Conservation (phyloP, 2,113 vertebrate species). For the Rana temporaria region DNA sequence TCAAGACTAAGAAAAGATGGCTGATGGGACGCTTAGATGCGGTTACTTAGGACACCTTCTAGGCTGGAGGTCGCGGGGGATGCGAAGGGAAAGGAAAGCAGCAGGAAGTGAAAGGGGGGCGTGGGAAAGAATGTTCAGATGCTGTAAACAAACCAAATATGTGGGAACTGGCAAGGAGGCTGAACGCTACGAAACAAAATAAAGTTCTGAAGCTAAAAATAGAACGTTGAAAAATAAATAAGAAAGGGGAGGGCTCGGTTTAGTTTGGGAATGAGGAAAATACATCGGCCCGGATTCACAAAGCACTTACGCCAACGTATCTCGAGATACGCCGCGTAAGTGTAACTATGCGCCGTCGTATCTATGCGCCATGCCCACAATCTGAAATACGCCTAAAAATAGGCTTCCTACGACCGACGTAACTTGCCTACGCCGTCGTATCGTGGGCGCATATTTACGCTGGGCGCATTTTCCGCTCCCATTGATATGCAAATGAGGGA, state of each 20-base stretch:
- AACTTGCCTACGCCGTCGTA: no score
- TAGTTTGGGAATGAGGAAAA: not conserved
- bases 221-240: not conserved
- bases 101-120: slow-evolving; percentile 29
- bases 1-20: not conserved
- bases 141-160: not conserved
- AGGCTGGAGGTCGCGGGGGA: not conserved
- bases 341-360: no score
- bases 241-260: not conserved
- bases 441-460: no score
- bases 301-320: no score
- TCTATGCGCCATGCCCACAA: no score
- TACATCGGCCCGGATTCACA: no score
- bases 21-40: not conserved
- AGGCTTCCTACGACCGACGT: no score
- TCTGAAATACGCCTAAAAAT: no score
- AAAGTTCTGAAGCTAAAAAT: not conserved
- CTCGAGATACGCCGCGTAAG: no score
- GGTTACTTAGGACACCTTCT: not conserved
- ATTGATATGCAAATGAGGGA: no score
- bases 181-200: not conserved
- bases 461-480: no score
- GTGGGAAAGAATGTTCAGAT: slow-evolving; percentile 22
- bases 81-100: not conserved
- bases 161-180: not conserved